These are phyloP conservation scores for Mus minutoides DNA, from an alignment of 2,797 vertebrate genomes.

Conservation along the genomic window DNA sequence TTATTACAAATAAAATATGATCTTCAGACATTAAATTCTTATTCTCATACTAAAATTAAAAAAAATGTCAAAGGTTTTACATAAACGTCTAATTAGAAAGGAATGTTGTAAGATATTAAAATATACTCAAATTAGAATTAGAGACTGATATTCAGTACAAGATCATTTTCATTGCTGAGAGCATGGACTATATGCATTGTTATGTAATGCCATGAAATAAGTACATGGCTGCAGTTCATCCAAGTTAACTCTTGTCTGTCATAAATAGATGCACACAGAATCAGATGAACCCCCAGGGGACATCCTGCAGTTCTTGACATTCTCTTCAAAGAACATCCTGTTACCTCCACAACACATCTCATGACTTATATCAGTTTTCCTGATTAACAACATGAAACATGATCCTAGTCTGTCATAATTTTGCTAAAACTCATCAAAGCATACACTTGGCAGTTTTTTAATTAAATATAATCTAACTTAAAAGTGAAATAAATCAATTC, in stretches of 20 bases:
- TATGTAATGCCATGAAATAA: neutral
- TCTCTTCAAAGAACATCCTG: neutral
- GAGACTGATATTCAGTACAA: neutral
- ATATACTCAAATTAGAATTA: neutral
- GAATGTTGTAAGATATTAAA: neutral
- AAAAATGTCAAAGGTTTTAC: constrained; percentile 5
- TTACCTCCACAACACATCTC: neutral
- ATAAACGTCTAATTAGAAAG: neutral
- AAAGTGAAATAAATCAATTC: constrained; percentile 28
- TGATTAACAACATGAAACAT: neutral
- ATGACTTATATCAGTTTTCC: neutral
- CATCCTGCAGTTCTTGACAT: neutral
- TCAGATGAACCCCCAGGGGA: neutral
- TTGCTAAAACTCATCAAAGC: neutral
- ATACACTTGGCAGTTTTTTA: neutral
- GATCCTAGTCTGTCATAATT: neutral
- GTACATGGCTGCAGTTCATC: neutral
- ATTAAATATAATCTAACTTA: neutral
- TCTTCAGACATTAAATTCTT: neutral
- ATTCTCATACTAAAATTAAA: neutral
- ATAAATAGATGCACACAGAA: neutral
- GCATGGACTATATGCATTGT: neutral
- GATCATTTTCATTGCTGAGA: neutral
- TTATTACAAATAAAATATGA: neutral
- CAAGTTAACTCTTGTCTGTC: neutral